Conservation (phyloP, 2,888 invertebrate species). For the Papilio protenor region DNA sequence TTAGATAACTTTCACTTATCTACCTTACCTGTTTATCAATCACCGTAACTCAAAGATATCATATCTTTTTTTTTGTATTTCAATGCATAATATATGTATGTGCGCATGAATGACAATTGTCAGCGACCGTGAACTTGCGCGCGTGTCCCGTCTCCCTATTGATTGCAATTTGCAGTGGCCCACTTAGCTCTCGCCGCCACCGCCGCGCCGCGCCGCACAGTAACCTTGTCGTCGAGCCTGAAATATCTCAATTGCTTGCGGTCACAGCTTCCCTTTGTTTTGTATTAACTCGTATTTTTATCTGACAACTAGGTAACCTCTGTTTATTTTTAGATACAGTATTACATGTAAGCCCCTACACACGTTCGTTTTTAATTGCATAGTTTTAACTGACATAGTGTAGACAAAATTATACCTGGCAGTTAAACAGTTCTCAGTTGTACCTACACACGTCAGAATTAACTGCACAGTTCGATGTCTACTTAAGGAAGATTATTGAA, state of each 20-base stretch:
- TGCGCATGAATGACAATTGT: slow-evolving; percentile 34
- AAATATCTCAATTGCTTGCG: slow-evolving; percentile 36
- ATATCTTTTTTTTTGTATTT: not conserved
- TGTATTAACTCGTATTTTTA: not conserved
- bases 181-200: slow-evolving; percentile 44
- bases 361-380: too few species aligned
- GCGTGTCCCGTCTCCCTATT: slow-evolving; percentile 46
- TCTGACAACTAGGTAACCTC: not conserved
- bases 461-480: too few species aligned
- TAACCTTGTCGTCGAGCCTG: slow-evolving; percentile 46
- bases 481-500: too few species aligned
- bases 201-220: not conserved
- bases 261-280: slow-evolving; percentile 10
- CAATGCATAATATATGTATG: not conserved
- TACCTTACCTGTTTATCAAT: too few species aligned
- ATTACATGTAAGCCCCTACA: too few species aligned
- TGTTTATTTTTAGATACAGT: slow-evolving; percentile 7
- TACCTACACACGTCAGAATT: too few species aligned
- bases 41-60: too few species aligned
- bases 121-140: slow-evolving; percentile 49
- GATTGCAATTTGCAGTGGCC: slow-evolving; percentile 50
- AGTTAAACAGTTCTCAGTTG: too few species aligned
- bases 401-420: too few species aligned
- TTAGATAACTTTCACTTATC: too few species aligned
- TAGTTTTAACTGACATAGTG: too few species aligned